Conservation (phyloP, 1,140 invertebrate species). For the Dendrolimus punctatus region DNA sequence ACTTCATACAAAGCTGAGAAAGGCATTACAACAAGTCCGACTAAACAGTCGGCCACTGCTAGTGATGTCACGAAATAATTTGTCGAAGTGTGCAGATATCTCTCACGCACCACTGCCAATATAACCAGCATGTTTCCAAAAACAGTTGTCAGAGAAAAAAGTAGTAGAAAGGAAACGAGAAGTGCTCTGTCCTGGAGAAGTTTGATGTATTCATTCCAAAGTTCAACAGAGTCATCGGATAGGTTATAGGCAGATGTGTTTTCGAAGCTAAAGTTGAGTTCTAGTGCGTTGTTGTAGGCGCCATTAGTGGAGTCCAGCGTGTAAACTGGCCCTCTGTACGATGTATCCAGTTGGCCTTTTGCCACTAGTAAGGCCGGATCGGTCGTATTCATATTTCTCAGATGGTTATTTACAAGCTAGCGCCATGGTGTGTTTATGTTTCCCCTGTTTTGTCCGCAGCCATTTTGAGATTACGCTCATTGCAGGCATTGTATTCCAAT, state of each 20-base stretch:
- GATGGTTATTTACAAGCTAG: slow-evolving; percentile 49
- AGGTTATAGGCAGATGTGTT: slow-evolving; percentile 40
- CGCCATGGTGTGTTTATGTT: slow-evolving; percentile 64
- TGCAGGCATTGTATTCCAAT: slow-evolving; percentile 53
- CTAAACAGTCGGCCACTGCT: slow-evolving; percentile 96
- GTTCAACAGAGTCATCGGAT: slow-evolving; percentile 35
- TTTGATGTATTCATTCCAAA: slow-evolving; percentile 66
- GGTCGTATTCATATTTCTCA: slow-evolving; percentile 63
- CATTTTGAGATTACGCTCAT: slow-evolving; percentile 64
- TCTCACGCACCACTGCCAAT: slow-evolving; percentile 90
- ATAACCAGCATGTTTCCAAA: slow-evolving; percentile 98
- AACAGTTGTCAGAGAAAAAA: slow-evolving; percentile 94
- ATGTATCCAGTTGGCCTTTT: slow-evolving; percentile 53
- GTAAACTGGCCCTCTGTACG: slow-evolving; percentile 46
- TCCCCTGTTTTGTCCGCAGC: slow-evolving; percentile 58
- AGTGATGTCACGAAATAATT: slow-evolving; percentile 99
- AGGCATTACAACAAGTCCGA: slow-evolving; percentile 97
- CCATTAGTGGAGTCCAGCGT: slow-evolving; percentile 26
- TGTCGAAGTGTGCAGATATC: slow-evolving; percentile 93
- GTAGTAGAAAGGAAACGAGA: slow-evolving; percentile 86
- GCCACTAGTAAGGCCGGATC: slow-evolving; percentile 52
- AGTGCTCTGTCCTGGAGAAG: slow-evolving; percentile 78
- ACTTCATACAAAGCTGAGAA: slow-evolving; percentile 93
- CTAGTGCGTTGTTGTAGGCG: slow-evolving; percentile 37
- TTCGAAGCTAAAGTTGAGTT: slow-evolving; percentile 48